These are phyloP conservation scores for Hylia prasina DNA, from an alignment of 2,113 vertebrate species.

Conservation along the genomic window DNA sequence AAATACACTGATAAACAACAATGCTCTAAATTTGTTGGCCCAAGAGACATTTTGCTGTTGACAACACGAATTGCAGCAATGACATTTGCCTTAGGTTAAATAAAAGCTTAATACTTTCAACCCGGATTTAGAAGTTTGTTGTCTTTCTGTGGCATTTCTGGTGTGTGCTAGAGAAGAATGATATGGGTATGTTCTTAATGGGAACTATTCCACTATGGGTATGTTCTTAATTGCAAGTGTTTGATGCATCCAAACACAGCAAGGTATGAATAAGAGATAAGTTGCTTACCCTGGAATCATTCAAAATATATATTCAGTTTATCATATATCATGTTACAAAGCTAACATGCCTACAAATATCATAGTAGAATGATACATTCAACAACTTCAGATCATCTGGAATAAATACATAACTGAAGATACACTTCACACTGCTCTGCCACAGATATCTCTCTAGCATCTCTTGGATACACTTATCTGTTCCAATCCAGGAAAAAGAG, in stretches of 20 bases:
- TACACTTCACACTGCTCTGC: not conserved
- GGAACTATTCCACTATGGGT: not conserved
- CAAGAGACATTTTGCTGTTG: not conserved
- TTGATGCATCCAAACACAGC: not conserved
- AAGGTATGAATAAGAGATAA: not conserved
- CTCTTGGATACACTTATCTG: not conserved
- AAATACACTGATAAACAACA: not conserved
- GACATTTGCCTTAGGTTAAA: not conserved
- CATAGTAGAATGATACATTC: not conserved
- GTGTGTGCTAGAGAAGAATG: not conserved
- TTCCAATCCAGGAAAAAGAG: not conserved
- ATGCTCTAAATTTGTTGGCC: not conserved
- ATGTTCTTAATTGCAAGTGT: not conserved
- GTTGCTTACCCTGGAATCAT: not conserved
- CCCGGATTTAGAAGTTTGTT: not conserved
- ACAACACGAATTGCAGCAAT: not conserved
- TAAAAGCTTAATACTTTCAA: not conserved
- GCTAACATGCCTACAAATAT: not conserved
- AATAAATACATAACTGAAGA: not conserved
- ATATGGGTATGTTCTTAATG: not conserved
- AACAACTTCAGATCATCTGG: not conserved
- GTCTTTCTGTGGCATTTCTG: not conserved
- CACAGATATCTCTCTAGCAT: not conserved
- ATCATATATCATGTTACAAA: not conserved
- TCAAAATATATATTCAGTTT: not conserved